Evolutionary conservation across 2,113 vertebrate genomes (phyloP), one percentile per base, ranked within the genome.

Genomic region (Ammodytes dubius): DNA sequence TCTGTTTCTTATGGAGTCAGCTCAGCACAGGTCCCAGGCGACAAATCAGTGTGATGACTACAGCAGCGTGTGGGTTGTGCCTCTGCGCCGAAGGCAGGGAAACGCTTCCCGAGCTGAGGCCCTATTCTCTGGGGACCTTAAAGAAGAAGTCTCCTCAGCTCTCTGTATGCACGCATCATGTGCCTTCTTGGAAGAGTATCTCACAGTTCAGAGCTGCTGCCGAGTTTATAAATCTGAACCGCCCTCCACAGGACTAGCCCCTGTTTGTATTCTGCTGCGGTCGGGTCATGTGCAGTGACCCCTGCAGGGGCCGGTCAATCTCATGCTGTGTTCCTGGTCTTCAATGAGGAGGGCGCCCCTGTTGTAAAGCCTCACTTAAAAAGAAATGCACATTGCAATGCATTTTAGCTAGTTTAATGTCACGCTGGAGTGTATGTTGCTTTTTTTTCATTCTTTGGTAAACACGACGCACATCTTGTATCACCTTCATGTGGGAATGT

Each of bases 161-260:
- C 47, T 54, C 56, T 72, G 65, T 56, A 57, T 27, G 27, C n/a
- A n/a, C n/a, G n/a, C 27, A 27, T 27, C 27, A 27, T 60, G 72
- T 85, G 80, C 77, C 74, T 67, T 89, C 68, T 78, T 79, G 50
- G 45, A 80, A 43, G 70, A 50, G 65, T 81, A 63, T 88, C 83
- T 81, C 81, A 58, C 84, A 75, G 72, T 74, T 84, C 69, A 54
- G 89, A 86, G 81, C 74, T 77, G 74, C 9, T 27, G 27, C 27
- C 27, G 71, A 91, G 89, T 93, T 92, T 92, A 89, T 92, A 93
- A 94, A 94, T 91, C 87, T 82, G 82, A 27, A 85, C 83, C 57
- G 56, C 71, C 77, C 79, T 84, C 88, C 80, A 83, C 78, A 82
- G 87, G 58, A 79, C 72, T 19, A 27, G 74, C 84, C 74, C 27